Evolutionary conservation across 2,113 vertebrate species (phyloP).

Genomic region (Microcebus jonahi): DNA sequence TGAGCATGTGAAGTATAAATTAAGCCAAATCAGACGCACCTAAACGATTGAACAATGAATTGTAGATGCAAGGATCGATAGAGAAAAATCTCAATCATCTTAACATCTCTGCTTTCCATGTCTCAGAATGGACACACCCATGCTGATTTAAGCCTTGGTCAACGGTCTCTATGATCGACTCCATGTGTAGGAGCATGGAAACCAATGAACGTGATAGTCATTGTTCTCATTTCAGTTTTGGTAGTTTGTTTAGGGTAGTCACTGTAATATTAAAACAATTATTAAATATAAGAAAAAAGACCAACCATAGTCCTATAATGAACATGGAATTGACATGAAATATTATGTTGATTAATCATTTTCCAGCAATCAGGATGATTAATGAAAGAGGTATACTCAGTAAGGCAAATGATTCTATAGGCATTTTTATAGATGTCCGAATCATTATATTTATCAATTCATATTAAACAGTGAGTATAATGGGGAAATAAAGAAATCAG

Average conservation of each 20-base stretch:
- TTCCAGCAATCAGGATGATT: neutral
- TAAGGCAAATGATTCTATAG: neutral
- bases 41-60: neutral
- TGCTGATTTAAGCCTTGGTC: too few relatives aligned
- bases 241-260: neutral
- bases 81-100: neutral
- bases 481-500: neutral
- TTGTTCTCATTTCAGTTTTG: neutral
- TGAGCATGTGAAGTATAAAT: neutral
- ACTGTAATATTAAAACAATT: neutral
- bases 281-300: neutral
- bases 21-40: neutral
- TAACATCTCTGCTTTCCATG: neutral
- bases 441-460: neutral
- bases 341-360: too few relatives aligned
- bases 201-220: neutral
- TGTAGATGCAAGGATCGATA: neutral
- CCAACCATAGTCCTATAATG: neutral
- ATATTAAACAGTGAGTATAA: neutral
- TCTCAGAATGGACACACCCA: neutral
- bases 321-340: neutral
- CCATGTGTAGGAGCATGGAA: neutral
- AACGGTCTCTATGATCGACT: rapidly evolving
- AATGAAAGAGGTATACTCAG: neutral
- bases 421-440: neutral